Evolutionary conservation across 2,113 vertebrate genomes (phyloP).

Genomic region (Ranitomeya variabilis): DNA sequence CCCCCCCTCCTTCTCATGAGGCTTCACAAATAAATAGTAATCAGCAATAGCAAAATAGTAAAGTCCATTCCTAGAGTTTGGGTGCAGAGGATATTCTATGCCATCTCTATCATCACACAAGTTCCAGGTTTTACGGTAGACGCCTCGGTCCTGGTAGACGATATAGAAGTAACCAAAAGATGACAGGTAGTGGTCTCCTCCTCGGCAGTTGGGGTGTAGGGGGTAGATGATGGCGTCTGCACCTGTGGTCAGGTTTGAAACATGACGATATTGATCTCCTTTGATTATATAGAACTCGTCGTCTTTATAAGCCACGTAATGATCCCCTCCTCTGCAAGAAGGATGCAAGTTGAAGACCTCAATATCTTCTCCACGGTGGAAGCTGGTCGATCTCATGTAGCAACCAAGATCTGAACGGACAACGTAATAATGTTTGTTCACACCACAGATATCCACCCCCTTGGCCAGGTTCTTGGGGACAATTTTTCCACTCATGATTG

Average conservation of each 20-base stretch:
- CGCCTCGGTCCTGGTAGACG: conserved; percentile 12
- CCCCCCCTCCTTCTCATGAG: conserved; percentile 46
- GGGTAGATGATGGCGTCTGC: neutral
- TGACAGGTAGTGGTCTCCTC: conserved; percentile 53
- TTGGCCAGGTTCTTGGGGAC: conserved; percentile 34
- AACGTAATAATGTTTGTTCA: conserved; percentile 49
- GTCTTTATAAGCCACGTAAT: conserved; percentile 50
- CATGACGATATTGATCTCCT: conserved; percentile 29
- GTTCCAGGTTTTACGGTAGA: conserved; percentile 30
- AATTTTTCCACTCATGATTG: conserved; percentile 32
- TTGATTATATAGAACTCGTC: conserved; percentile 52
- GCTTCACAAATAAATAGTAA: conserved; percentile 46
- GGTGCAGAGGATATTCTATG: conserved; percentile 11
- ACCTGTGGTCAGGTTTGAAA: conserved; percentile 43
- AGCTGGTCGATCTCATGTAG: conserved; percentile 44
- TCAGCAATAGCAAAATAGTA: conserved; percentile 37
- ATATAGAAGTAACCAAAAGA: conserved; percentile 38
- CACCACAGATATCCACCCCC: conserved; percentile 49
- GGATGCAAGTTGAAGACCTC: conserved; percentile 46
- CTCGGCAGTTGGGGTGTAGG: conserved; percentile 51
- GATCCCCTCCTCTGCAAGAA: conserved; percentile 43
- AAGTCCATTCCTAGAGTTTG: conserved; percentile 29
- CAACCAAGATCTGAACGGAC: conserved; percentile 52
- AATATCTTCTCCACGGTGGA: conserved; percentile 18
- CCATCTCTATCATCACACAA: conserved; percentile 16